Evolutionary conservation across 2,797 vertebrate species (phyloP), one percentile per base, ranked within the genome.

Genomic region (Halcyon smyrnensis): DNA sequence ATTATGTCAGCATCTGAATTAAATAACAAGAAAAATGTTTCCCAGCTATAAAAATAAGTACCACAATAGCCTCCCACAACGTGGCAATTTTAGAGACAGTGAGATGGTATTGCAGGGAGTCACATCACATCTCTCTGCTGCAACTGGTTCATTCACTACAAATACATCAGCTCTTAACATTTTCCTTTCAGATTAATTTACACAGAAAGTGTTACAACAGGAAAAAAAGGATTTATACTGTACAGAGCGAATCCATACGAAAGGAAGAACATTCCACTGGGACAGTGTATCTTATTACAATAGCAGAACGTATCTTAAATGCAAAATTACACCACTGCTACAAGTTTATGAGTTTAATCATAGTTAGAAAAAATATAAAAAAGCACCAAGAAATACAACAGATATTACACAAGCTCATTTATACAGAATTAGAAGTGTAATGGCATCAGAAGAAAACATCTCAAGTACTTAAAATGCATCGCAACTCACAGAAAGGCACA

Each of bases 1-100:
- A 91, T 95, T 95, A 93, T 95, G 93, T 91, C 96, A 95, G 82
- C 53, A 86, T 71, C 85, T 81, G 87, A 94, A 94, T 93, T 91
- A 94, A 96, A 95, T 70, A 95, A 89, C 70, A 84, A 94, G 91
- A 95, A 96, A 83, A 91, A 95, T 79, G 82, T 67, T 95, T 93
- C 53, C 79, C 76, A 91, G 37, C 82, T 87, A 83, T 74, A 95
- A 65, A 91, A 92, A 36, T 65, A 89, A 93, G 82, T 70, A 88
- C 56, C 83, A 90, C 80, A 76, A 89, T 12, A 89, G 51, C 56
- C 71, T 95, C 62, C 87, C 12, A 25, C 85, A 82, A 77, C 30
- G 84, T n/a, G 77, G 87, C 34, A 50, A 60, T 81, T 92, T 87
- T 53, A 75, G 73, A 90, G 56, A 27, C 30, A 59, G 67, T 11